A percentile compares a stretch with the other conserved stretches of the same genome.
phyloP scores from a whole-genome alignment of 2,888 invertebrate species.

The Heliothis peltigera region DNA sequence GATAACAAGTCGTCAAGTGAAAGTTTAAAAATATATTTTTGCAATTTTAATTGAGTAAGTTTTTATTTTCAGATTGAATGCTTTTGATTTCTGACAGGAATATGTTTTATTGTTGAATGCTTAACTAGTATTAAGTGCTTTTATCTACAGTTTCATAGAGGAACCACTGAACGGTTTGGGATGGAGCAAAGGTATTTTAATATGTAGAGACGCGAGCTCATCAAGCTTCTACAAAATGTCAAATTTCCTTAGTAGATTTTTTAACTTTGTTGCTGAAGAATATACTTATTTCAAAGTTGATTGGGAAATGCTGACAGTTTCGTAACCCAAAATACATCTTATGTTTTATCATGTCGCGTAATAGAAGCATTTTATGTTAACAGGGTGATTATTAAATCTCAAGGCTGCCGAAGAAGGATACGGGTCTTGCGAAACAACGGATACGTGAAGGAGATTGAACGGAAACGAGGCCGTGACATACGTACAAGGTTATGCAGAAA shows the following conservation, averaged over 20 bases:
- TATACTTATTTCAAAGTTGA: too few relatives aligned
- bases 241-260: too few relatives aligned
- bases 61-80: conserved; percentile 14
- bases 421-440: conserved; percentile 53
- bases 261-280: too few relatives aligned
- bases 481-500: conserved; percentile 54
- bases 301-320: too few relatives aligned
- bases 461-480: conserved; percentile 59
- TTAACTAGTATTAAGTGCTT: too few relatives aligned
- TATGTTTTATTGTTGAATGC: too few relatives aligned
- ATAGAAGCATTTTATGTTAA: conserved; percentile 35
- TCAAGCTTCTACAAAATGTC: too few relatives aligned
- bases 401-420: conserved; percentile 54
- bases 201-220: too few relatives aligned
- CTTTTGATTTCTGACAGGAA: background rate
- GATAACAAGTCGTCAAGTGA: conserved; percentile 54
- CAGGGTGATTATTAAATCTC: conserved; percentile 32
- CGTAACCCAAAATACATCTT: too few relatives aligned
- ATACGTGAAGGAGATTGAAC: conserved; percentile 59
- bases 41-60: conserved; percentile 15
- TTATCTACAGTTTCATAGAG: too few relatives aligned
- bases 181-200: too few relatives aligned
- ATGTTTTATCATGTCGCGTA: conserved; percentile 18
- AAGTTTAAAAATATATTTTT: conserved; percentile 44
- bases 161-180: too few relatives aligned